Percentiles rank a stretch among this genome's conserved stretches.
These are phyloP conservation scores for Guaruba guarouba DNA, from an alignment of 2,113 vertebrate genomes.

Conservation along the genomic window DNA sequence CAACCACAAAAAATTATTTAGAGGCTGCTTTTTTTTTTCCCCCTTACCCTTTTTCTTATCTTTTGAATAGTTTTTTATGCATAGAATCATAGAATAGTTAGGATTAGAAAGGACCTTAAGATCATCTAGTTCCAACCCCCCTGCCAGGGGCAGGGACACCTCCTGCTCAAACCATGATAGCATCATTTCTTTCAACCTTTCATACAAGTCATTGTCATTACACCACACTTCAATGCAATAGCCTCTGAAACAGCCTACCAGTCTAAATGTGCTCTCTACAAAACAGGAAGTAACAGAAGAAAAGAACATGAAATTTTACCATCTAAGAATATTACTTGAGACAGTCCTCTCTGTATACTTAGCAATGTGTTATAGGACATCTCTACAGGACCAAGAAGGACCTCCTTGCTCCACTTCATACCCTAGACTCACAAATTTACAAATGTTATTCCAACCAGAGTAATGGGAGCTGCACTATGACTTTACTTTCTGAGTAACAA, in stretches of 20 bases:
- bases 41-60: too few species aligned
- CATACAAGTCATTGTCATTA: neutral
- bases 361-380: neutral
- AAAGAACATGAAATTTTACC: neutral
- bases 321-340: neutral
- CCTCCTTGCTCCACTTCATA: neutral
- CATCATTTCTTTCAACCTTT: neutral
- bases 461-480: neutral
- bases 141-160: too few species aligned
- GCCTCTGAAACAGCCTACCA: neutral
- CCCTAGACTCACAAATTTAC: neutral
- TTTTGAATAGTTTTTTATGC: too few species aligned
- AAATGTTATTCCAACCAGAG: neutral
- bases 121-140: too few species aligned
- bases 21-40: too few species aligned
- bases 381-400: neutral
- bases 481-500: neutral
- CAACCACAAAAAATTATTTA: too few species aligned
- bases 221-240: neutral
- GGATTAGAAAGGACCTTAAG: too few species aligned
- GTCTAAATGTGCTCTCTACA: neutral
- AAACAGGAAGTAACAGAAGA: neutral
- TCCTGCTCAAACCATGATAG: neutral
- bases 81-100: too few species aligned
- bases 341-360: neutral